These are phyloP conservation scores for Psilopsiagon aymara DNA, from an alignment of 2,113 vertebrate genomes.

Conservation along the genomic window DNA sequence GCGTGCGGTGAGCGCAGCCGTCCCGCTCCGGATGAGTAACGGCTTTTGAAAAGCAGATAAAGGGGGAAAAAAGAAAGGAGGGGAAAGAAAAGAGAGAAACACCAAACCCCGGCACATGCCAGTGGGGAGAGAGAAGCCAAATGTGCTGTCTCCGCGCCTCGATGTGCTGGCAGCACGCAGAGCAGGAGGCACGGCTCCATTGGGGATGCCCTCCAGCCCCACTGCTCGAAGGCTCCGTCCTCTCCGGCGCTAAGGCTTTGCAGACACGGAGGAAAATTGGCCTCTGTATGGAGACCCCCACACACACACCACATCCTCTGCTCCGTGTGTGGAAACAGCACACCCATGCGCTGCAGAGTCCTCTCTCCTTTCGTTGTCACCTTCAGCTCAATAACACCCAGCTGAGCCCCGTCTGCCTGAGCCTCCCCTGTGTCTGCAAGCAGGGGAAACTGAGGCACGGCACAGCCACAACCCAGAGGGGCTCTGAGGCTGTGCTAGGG, in stretches of 20 bases:
- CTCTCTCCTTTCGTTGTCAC: rapidly evolving
- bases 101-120: rapidly evolving
- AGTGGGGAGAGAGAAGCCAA: background rate
- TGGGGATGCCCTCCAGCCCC: background rate
- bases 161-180: background rate
- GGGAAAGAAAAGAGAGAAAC: background rate
- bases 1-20: background rate
- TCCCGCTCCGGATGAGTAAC: constrained; percentile 13
- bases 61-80: rapidly evolving
- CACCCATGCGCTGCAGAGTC: background rate
- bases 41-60: background rate
- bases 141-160: background rate
- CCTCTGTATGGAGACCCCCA: background rate
- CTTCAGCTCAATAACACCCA: background rate
- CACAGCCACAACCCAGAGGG: background rate
- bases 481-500: background rate
- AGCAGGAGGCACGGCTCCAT: rapidly evolving
- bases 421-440: background rate
- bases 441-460: constrained; percentile 7
- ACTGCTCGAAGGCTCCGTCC: rapidly evolving
- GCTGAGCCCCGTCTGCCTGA: rapidly evolving
- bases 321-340: background rate
- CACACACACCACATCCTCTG: background rate
- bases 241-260: background rate
- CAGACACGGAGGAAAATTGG: background rate